Evolutionary conservation across 2,888 invertebrate genomes (phyloP).

Genomic region (Physocephala rufipes): DNA sequence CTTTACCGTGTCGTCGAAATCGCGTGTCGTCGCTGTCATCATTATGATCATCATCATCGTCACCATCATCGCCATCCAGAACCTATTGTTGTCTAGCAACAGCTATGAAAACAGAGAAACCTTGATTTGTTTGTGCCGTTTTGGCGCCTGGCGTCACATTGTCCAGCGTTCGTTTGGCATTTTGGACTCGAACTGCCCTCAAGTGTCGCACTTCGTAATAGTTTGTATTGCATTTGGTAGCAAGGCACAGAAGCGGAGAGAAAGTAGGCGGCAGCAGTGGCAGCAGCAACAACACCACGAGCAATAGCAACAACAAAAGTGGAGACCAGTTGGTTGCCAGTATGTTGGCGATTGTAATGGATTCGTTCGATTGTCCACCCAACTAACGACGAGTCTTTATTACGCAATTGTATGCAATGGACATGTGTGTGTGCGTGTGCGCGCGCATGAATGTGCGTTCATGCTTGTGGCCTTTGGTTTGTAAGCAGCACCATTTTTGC

Average conservation of each 20-base stretch:
- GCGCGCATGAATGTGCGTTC: slow-evolving; percentile 7
- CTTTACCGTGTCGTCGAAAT: neutral
- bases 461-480: slow-evolving; percentile 13
- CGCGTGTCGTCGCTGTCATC: neutral
- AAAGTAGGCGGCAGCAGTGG: neutral
- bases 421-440: neutral
- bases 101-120: neutral
- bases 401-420: neutral
- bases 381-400: too few relatives aligned
- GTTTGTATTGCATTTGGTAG: slow-evolving; percentile 12
- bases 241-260: neutral
- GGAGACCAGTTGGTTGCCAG: slow-evolving; percentile 11
- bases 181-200: slow-evolving; percentile 39
- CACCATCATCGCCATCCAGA: too few relatives aligned
- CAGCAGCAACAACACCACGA: neutral
- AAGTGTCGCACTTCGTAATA: slow-evolving; percentile 32
- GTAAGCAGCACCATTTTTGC: slow-evolving; percentile 23
- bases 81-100: slow-evolving; percentile 1
- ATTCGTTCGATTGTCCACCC: slow-evolving; percentile 31
- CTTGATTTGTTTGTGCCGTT: slow-evolving; percentile 37
- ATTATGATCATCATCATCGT: too few relatives aligned
- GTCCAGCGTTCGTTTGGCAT: slow-evolving; percentile 48
- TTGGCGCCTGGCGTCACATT: slow-evolving; percentile 55
- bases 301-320: neutral
- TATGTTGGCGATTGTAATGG: slow-evolving; percentile 29